phyloP scores from a whole-genome alignment of 2,888 invertebrate genomes.

The Euproctis similis region DNA sequence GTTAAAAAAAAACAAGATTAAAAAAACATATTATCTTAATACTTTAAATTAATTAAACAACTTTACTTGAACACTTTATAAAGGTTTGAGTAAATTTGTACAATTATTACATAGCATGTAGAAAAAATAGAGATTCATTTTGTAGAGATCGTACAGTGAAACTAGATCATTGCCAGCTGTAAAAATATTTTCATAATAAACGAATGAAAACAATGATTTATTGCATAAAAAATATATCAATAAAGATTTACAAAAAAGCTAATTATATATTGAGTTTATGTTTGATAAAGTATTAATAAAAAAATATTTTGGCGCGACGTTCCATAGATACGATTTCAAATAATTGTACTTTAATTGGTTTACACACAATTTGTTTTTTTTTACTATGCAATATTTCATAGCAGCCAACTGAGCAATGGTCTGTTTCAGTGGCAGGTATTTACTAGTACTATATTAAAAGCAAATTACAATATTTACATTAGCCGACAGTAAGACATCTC shows the following conservation, averaged over 20 bases:
- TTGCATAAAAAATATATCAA: too few species aligned
- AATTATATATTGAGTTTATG: too few species aligned
- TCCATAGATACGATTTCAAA: too few species aligned
- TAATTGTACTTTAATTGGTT: too few species aligned
- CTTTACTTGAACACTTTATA: constrained; percentile 65
- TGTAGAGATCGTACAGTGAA: constrained; percentile 72
- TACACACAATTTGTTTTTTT: too few species aligned
- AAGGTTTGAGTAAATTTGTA: constrained; percentile 68
- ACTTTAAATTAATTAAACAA: constrained; percentile 38
- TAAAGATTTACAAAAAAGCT: too few species aligned
- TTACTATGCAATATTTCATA: too few species aligned
- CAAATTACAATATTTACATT: constrained; percentile 73
- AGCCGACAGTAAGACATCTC: constrained; percentile 45
- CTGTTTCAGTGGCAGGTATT: constrained; percentile 70
- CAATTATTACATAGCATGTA: constrained; percentile 73
- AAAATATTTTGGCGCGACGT: too few species aligned
- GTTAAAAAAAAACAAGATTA: constrained; percentile 12
- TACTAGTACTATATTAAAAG: constrained; percentile 61
- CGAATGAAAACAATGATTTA: too few species aligned
- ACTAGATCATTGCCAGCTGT: constrained; percentile 61
- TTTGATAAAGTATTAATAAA: too few species aligned
- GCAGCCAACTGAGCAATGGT: constrained; percentile 64
- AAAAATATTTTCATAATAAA: too few species aligned
- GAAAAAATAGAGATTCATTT: constrained; percentile 75
- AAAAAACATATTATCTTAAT: constrained; percentile 27